A percentile compares a stretch with the other conserved stretches of the same genome.
phyloP scores from a whole-genome alignment of 1,140 invertebrate species.

The Aphaenogaster ashmeadi region DNA sequence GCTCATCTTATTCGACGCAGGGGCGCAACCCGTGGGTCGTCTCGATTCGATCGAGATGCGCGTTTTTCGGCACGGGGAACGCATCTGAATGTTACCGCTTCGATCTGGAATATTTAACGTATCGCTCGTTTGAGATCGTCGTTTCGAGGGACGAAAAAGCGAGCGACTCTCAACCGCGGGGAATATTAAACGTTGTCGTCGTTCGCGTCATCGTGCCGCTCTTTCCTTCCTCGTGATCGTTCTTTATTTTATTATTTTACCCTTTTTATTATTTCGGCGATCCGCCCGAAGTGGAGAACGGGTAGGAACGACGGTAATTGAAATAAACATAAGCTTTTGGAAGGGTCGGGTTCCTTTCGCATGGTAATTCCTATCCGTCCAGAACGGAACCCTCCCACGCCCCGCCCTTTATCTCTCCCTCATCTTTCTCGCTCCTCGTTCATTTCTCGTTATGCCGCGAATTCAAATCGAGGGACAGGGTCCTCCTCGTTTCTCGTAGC shows the following conservation, averaged over 20 bases:
- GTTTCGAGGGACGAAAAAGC: constrained; percentile 20
- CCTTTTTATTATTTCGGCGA: constrained; percentile 67
- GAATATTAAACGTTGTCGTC: constrained; percentile 42
- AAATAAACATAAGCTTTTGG: constrained; percentile 85
- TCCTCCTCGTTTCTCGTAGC: constrained; percentile 11
- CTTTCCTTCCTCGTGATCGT: neutral
- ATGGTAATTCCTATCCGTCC: constrained; percentile 78
- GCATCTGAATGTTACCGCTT: constrained; percentile 14
- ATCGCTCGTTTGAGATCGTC: constrained; percentile 7
- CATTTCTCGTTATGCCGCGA: constrained; percentile 41
- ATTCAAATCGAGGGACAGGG: constrained; percentile 47
- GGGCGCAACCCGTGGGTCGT: neutral
- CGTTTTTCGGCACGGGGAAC: neutral
- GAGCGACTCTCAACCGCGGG: neutral
- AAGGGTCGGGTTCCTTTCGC: constrained; percentile 78
- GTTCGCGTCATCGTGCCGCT: constrained; percentile 7
- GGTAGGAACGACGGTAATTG: constrained; percentile 81
- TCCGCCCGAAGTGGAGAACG: constrained; percentile 40
- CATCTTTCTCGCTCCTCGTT: constrained; percentile 62
- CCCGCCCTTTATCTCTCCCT: constrained; percentile 64
- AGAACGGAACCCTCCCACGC: constrained; percentile 65
- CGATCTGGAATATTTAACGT: constrained; percentile 41
- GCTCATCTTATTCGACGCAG: neutral
- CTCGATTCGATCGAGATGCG: neutral
- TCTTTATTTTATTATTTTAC: constrained; percentile 28